Percentiles rank a stretch among this genome's conserved stretches.
phyloP scores from a whole-genome alignment of 2,113 vertebrate genomes.

The Penelope pileata region DNA sequence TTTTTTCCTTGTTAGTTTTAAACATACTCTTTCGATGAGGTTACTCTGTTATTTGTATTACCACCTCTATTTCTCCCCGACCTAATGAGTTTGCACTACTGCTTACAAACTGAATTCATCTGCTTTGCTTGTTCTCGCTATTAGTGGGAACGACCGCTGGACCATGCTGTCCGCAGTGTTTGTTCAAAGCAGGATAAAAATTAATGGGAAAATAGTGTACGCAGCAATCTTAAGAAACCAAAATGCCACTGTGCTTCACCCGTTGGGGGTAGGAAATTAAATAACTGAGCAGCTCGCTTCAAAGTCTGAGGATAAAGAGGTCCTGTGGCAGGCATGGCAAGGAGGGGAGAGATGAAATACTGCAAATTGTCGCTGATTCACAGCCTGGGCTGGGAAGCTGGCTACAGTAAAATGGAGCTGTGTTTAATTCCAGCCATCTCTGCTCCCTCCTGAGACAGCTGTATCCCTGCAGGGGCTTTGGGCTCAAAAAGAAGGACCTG shows the following conservation, averaged over 20 bases:
- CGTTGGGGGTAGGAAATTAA: not conserved
- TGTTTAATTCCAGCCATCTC: not conserved
- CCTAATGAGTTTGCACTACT: conserved; percentile 13
- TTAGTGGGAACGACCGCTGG: not conserved
- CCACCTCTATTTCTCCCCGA: not conserved
- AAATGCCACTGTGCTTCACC: not conserved
- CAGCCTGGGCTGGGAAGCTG: not conserved
- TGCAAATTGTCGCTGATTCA: not conserved
- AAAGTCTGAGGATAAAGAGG: not conserved
- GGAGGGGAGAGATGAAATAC: not conserved
- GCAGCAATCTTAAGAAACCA: not conserved
- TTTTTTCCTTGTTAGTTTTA: not conserved
- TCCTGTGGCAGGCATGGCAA: not conserved
- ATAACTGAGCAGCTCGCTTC: not conserved
- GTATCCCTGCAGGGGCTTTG: not conserved
- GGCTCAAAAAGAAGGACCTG: not conserved
- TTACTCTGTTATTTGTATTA: not conserved
- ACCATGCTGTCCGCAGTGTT: not conserved
- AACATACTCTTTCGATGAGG: not conserved
- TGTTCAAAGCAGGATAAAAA: not conserved
- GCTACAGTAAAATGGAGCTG: not conserved
- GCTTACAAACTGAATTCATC: not conserved
- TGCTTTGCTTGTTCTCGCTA: not conserved
- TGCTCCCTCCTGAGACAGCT: not conserved
- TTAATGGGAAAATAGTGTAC: not conserved